phyloP scores from a whole-genome alignment of 2,888 invertebrate genomes.

The Caprella mutica region DNA sequence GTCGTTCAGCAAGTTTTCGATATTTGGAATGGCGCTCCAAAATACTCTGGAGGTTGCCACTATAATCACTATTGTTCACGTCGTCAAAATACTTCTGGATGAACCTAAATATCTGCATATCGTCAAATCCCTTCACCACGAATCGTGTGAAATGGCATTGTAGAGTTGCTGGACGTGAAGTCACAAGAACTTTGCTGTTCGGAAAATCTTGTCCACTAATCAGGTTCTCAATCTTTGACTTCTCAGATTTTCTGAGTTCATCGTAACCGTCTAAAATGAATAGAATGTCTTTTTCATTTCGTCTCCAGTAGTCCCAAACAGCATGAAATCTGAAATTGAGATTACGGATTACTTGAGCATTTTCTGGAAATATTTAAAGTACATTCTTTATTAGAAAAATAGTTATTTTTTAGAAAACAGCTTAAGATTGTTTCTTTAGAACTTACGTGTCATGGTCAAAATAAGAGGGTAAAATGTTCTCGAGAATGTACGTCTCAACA shows the following conservation, averaged over 20 bases:
- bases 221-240: slow-evolving; percentile 20
- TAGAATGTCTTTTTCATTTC: slow-evolving; percentile 22
- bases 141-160: slow-evolving; percentile 12
- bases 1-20: slow-evolving; percentile 21
- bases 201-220: slow-evolving; percentile 18
- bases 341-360: too few relatives aligned
- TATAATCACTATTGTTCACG: slow-evolving; percentile 19
- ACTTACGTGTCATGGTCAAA: slow-evolving; percentile 29
- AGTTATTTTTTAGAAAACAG: not conserved
- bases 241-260: slow-evolving; percentile 21
- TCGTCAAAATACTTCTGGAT: slow-evolving; percentile 28
- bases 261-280: slow-evolving; percentile 31
- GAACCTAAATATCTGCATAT: slow-evolving; percentile 28
- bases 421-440: not conserved
- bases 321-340: slow-evolving; percentile 21
- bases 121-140: slow-evolving; percentile 29
- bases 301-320: slow-evolving; percentile 31
- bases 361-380: not conserved
- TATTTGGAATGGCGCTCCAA: slow-evolving; percentile 26
- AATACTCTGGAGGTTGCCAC: slow-evolving; percentile 16
- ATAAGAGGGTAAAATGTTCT: slow-evolving; percentile 25
- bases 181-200: slow-evolving; percentile 19
- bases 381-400: not conserved
- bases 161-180: slow-evolving; percentile 21
- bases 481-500: slow-evolving; percentile 22